Evolutionary conservation across 2,888 invertebrate species (phyloP), one percentile per base, ranked within the genome.

Genomic region (Phalangium opilio): DNA sequence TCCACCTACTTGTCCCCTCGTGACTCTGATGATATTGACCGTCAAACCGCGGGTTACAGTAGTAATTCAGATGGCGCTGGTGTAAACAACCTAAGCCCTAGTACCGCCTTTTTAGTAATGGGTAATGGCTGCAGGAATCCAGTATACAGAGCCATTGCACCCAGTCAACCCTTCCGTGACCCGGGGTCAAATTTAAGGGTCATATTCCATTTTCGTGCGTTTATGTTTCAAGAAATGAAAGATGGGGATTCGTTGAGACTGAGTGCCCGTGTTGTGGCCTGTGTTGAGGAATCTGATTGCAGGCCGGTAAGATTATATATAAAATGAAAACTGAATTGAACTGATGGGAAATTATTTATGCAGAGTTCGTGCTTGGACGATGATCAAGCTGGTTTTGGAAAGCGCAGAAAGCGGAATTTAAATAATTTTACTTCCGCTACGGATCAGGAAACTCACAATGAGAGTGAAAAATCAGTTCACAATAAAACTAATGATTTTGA

Each of bases 141-240:
- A 3, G 43, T 53, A 1, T 61, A 56, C 48, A 54, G 51, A 11
- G 51, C 59, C 8, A 54, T 63, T 20, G 63, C 62, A 8, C 58
- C 58, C 1, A 43, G 52, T 11, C 61, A 62, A 44, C 63, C 63
- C 1, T 52, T 55, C 38, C 51, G 58, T 11, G 59, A 61, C 40
- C 47, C 55, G 4, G 41, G 53, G 5, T 60, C 60, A 35, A 52
- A 53, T 10, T 50, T 63, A 21, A 50, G 57, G 27, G 58, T 60
- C 45, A 58, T 53, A 40, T 63, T 63, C 55, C 56, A 58, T 35
- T 62, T 63, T 51, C 52, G 61, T 12, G 60, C 61, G 11, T 63
- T 63, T 49, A 61, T 62, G 59, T 63, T 63, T 50, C 61, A 61
- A 53, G 59, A 61, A 20, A 62, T 62, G 62, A 50, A 50, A 36